phyloP scores from a whole-genome alignment of 2,113 vertebrate genomes.

The Zosterops lateralis region DNA sequence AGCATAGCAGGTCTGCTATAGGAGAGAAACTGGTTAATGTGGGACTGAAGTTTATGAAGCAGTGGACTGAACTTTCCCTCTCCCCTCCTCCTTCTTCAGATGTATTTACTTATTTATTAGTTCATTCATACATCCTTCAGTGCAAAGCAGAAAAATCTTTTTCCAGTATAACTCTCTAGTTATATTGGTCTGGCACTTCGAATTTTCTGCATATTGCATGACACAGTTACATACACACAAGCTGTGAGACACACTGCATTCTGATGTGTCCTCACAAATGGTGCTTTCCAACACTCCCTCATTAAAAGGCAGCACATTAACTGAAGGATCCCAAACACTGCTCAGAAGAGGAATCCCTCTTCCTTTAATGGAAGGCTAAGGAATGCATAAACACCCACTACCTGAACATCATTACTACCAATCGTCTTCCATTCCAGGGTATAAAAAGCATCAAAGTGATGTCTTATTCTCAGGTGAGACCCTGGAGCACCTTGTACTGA shows the following conservation, averaged over 20 bases:
- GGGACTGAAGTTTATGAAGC: slow-evolving; percentile 27
- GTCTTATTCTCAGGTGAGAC: not conserved
- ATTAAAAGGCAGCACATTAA: not conserved
- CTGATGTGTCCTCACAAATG: rapidly evolving
- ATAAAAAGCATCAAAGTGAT: not conserved
- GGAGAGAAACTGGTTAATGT: not conserved
- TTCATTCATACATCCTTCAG: slow-evolving; percentile 17
- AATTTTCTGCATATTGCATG: not conserved
- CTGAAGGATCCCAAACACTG: not conserved
- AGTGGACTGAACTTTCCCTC: not conserved
- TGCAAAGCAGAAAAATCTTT: not conserved
- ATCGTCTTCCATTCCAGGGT: not conserved
- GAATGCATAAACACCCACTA: not conserved
- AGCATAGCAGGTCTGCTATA: slow-evolving; percentile 58
- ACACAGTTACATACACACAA: not conserved
- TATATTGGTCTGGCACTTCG: not conserved
- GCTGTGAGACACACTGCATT: not conserved
- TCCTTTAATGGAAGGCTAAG: not conserved
- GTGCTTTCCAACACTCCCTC: not conserved
- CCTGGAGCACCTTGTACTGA: not conserved
- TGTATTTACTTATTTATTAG: slow-evolving; percentile 12
- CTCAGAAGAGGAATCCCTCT: not conserved
- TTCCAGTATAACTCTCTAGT: not conserved
- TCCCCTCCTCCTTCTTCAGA: not conserved
- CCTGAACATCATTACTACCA: not conserved